Base-by-base conservation (phyloP, 2,113 vertebrate species). In the Dunckerocampus dactyliophorus region DNA sequence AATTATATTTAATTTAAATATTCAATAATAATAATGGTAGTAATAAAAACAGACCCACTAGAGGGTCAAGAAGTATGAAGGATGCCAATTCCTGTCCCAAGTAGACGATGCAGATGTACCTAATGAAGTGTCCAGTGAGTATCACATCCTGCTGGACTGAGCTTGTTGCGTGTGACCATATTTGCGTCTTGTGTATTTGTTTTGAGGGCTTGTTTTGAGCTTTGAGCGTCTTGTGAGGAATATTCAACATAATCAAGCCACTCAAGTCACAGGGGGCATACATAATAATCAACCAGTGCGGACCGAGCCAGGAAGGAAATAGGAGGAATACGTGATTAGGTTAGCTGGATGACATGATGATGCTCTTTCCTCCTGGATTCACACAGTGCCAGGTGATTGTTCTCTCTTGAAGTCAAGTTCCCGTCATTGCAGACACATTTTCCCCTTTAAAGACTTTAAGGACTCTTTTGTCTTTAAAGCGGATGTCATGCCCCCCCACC, bases 161-260 rank as follows among this genome's bases (percentile, higher is more conserved):
- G 6, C 31, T 37, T 19, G 17, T 19, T 6, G 24, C 24, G 8
- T 20, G 37, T n/a, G 37, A 56, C 59, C 48, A 20, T 20, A 43
- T 45, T 6, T 45, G 47, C 20, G n/a, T 59, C 57, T 39, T 42
- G 31, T 37, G 31, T 47, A 58, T 63, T 19, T 34, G 37, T 43
- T 55, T 53, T 49, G 56, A 37, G 14, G 51, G 47, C 22, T 42
- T 51, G 31, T 39, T 10, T 61, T 47, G 65, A 79, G 67, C 71
- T 82, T 65, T 34, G 21, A 77, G 57, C 31, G 17, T 16, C 67
- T 79, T 69, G 69, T 74, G 69, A 72, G 74, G 75, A 79, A 84
- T 80, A 84, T 82, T 84, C 80, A 43, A 82, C 83, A 81, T 66
- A 65, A 77, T 83, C 67, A 67, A 62, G 55, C 31, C 31, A 34